Evolutionary conservation across 2,113 vertebrate species (phyloP).

Genomic region (Anolis sagrei): DNA sequence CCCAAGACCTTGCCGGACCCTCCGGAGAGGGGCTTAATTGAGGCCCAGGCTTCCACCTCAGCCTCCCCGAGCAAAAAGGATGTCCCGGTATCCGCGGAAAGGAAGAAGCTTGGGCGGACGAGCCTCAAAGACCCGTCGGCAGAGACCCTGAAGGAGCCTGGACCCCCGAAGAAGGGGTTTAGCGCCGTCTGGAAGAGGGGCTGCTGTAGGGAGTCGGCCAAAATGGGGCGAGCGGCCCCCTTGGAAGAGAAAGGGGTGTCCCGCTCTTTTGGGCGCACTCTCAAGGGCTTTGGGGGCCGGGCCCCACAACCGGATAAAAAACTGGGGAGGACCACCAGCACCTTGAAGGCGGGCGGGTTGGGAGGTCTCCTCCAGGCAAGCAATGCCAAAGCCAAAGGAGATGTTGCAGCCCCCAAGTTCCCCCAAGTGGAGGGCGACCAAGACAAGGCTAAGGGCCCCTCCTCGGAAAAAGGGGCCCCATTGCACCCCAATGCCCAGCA

Average conservation of each 20-base stretch:
- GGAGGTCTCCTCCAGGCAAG: fast-evolving
- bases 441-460: too few relatives aligned
- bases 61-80: not conserved
- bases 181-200: not conserved
- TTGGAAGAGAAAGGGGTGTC: not conserved
- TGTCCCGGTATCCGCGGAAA: fast-evolving
- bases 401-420: not conserved
- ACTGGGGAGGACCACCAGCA: not conserved
- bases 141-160: not conserved
- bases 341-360: not conserved
- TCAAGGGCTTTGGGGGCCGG: not conserved
- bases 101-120: not conserved
- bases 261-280: not conserved
- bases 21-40: not conserved
- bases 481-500: too few relatives aligned
- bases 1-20: not conserved
- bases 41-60: too few relatives aligned
- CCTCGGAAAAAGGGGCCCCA: too few relatives aligned
- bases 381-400: not conserved
- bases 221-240: fast-evolving
- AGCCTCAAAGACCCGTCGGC: not conserved
- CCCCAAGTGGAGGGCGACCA: too few relatives aligned
- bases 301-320: not conserved
- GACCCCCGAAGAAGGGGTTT: fast-evolving
- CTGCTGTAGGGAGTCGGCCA: not conserved